These are phyloP conservation scores for Deroplatys truncata DNA, from an alignment of 2,888 invertebrate species.

Conservation along the genomic window DNA sequence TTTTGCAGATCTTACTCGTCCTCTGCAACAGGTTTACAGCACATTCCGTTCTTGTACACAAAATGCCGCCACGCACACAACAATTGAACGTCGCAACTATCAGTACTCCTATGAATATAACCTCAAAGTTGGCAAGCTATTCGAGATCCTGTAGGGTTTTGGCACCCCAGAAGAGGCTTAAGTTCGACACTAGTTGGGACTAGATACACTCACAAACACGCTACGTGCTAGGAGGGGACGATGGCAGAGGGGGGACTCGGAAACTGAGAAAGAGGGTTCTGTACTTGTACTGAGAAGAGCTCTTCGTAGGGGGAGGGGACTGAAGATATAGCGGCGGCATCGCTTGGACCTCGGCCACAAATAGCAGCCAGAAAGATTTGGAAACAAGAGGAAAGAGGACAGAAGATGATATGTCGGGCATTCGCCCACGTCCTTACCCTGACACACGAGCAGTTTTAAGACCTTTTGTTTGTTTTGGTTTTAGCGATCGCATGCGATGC, in stretches of 20 bases:
- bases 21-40: background rate
- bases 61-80: background rate
- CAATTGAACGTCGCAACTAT: background rate
- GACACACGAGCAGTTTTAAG: background rate
- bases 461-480: background rate
- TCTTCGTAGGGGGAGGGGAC: background rate
- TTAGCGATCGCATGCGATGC: background rate
- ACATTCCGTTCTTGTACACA: background rate
- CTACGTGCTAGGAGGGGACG: background rate
- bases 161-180: background rate
- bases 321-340: background rate
- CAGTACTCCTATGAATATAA: background rate
- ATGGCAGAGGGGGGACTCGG: background rate
- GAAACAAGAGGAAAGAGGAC: background rate
- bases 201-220: background rate
- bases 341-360: background rate
- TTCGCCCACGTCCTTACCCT: background rate
- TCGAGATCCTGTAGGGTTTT: background rate
- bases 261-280: background rate
- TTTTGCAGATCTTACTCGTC: background rate
- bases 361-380: conserved; percentile 1
- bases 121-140: background rate
- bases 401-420: background rate
- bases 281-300: background rate
- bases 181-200: background rate